phyloP scores from a whole-genome alignment of 1,140 invertebrate genomes.

The Calephelis nemesis region DNA sequence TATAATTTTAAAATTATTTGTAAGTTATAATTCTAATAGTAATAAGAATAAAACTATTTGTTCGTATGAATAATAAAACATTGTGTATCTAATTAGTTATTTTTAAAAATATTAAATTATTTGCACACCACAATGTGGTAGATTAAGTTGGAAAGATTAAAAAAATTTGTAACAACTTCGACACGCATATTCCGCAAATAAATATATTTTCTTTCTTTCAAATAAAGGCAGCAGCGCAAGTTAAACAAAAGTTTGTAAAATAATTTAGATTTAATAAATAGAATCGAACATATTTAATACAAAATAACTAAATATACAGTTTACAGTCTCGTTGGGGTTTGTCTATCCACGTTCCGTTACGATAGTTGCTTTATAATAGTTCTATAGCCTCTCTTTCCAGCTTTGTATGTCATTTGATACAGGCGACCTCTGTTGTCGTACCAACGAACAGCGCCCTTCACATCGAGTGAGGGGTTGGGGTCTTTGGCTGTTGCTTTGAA shows the following conservation, averaged over 20 bases:
- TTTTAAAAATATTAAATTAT: no score
- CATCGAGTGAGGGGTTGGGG: conserved; percentile 74
- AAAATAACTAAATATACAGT: conserved; percentile 36
- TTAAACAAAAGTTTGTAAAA: conserved; percentile 4
- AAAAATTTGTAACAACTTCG: no score
- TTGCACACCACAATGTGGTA: background rate
- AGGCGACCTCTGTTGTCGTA: conserved; percentile 83
- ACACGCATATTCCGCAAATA: no score
- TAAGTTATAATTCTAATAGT: no score
- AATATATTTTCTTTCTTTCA: no score
- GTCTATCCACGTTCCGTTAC: conserved; percentile 23
- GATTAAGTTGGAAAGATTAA: no score
- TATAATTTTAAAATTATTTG: no score
- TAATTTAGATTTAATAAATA: conserved; percentile 51
- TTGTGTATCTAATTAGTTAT: no score
- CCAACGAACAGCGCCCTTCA: conserved; percentile 82
- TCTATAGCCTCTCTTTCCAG: conserved; percentile 78
- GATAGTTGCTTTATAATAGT: conserved; percentile 66
- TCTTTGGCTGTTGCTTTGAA: conserved; percentile 77
- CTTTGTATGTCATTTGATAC: conserved; percentile 84
- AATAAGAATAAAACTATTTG: no score
- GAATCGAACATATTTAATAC: conserved; percentile 35
- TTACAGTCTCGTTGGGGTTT: conserved; percentile 39
- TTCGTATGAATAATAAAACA: no score
- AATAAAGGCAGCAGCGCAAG: background rate